A percentile compares a stretch with the other conserved stretches of the same genome.
Evolutionary conservation across 2,797 vertebrate genomes (phyloP).

Genomic region (Propithecus deckenii): DNA sequence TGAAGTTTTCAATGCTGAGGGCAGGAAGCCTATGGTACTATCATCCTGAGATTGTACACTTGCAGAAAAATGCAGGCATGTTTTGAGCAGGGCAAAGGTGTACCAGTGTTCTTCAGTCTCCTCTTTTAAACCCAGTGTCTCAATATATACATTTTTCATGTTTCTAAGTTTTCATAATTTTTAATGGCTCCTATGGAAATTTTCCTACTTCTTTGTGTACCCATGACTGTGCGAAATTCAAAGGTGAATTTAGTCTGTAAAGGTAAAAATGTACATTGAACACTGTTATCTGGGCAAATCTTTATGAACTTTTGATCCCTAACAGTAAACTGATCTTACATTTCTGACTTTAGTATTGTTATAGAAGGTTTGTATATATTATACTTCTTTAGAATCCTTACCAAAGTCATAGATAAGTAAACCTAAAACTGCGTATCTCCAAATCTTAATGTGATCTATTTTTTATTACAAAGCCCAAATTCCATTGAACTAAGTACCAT

Average conservation of each 20-base stretch:
- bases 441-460: neutral
- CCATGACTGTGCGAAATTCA: conserved; percentile 10
- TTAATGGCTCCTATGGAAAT: neutral
- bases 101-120: neutral
- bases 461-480: neutral
- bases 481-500: conserved; percentile 4
- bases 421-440: neutral
- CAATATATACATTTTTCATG: neutral
- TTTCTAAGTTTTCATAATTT: conserved; percentile 5
- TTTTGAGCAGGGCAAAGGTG: neutral
- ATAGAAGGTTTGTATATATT: neutral
- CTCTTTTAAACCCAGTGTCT: neutral
- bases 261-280: neutral
- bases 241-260: neutral
- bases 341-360: conserved; percentile 27
- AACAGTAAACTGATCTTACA: neutral
- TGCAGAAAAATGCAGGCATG: neutral
- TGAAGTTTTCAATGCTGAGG: neutral
- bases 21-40: neutral
- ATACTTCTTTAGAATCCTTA: conserved; percentile 24
- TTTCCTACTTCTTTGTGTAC: conserved; percentile 18
- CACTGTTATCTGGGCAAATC: neutral
- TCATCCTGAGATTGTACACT: neutral
- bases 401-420: neutral
- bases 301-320: neutral